These are phyloP conservation scores for Leguminivora glycinivorella DNA, from an alignment of 1,140 invertebrate genomes.

Conservation along the genomic window DNA sequence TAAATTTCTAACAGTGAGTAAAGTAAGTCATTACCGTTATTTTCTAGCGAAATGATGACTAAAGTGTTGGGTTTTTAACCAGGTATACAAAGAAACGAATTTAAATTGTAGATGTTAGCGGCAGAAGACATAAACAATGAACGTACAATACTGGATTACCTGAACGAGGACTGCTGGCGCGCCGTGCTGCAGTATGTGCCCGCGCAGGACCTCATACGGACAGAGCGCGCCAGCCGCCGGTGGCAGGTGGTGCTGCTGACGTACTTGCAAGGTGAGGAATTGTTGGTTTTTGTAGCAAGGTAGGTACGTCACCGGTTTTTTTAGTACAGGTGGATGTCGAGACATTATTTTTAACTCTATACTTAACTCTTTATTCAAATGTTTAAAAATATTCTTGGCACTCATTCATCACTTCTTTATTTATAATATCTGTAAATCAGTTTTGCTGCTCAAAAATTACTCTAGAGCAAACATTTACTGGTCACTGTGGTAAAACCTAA, in stretches of 20 bases:
- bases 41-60: neutral
- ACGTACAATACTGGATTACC: neutral
- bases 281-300: no score
- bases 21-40: neutral
- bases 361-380: no score
- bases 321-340: no score
- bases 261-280: neutral
- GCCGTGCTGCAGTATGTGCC: slow-evolving; percentile 7
- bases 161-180: slow-evolving; percentile 5
- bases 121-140: slow-evolving; percentile 1
- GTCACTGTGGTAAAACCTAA: no score
- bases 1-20: no score
- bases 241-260: neutral
- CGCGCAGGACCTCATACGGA: neutral
- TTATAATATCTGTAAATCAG: no score
- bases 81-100: neutral
- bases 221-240: neutral
- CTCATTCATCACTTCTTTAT: no score
- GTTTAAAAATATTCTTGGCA: no score
- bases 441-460: no score
- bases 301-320: no score
- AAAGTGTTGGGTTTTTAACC: neutral
- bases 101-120: neutral
- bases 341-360: no score
- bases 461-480: no score